Conservation (phyloP, 2,888 invertebrate genomes). For the Pheosia tremula region DNA sequence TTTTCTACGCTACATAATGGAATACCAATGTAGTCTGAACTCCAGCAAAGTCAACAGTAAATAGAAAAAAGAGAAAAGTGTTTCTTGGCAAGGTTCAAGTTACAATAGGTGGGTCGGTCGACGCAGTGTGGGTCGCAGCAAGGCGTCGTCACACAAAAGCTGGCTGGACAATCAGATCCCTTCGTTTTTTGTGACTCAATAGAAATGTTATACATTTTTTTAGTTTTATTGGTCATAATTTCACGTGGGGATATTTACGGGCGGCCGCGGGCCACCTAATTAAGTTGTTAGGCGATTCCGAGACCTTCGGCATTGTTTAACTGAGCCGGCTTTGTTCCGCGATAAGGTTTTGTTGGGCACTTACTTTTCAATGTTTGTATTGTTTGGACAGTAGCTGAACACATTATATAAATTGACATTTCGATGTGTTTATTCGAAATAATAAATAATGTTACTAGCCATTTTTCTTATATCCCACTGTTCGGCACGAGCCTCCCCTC, state of each 20-base stretch:
- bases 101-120: constrained; percentile 48
- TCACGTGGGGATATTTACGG: constrained; percentile 82
- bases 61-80: constrained; percentile 35
- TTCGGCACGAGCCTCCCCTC: too few species aligned
- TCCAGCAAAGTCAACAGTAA: constrained; percentile 34
- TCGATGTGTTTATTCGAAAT: constrained; percentile 26
- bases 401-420: constrained; percentile 49
- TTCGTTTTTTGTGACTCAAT: constrained; percentile 79
- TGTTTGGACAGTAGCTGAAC: constrained; percentile 72
- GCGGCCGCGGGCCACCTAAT: constrained; percentile 81
- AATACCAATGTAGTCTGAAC: constrained; percentile 46
- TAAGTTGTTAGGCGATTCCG: constrained; percentile 81
- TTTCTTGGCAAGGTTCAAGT: constrained; percentile 30
- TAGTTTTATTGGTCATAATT: constrained; percentile 83
- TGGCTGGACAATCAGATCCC: constrained; percentile 76
- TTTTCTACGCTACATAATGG: constrained; percentile 33
- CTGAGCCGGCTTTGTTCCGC: constrained; percentile 64
- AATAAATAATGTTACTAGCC: too few species aligned
- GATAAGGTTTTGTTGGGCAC: constrained; percentile 67
- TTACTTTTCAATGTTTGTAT: constrained; percentile 61
- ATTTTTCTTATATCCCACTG: too few species aligned
- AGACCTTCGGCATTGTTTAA: constrained; percentile 76
- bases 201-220: constrained; percentile 84
- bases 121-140: constrained; percentile 61
- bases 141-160: constrained; percentile 78